Conservation (phyloP, 2,113 vertebrate species). For the Pseudopipra pipra region DNA sequence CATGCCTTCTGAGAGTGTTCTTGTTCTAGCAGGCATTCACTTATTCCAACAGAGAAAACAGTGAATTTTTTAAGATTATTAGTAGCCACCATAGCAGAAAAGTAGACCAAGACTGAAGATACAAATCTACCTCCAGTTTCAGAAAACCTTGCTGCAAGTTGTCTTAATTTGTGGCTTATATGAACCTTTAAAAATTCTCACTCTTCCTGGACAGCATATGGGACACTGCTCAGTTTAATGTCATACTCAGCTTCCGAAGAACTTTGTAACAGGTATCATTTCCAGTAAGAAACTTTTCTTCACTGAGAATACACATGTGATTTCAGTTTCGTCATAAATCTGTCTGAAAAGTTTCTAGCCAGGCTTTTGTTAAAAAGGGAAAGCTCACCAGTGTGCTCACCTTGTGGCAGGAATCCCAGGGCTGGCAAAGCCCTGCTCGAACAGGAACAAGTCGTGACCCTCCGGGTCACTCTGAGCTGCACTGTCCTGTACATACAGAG, state of each 20-base stretch:
- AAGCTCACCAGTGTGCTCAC: neutral
- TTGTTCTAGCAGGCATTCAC: neutral
- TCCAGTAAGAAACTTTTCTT: neutral
- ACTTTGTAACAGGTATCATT: neutral
- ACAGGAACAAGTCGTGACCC: neutral
- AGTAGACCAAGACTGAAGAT: neutral
- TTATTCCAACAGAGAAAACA: neutral
- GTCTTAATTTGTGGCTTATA: neutral
- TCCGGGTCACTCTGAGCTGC: neutral
- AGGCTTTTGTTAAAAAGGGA: neutral
- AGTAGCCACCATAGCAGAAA: neutral
- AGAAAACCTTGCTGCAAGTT: neutral
- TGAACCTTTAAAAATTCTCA: neutral
- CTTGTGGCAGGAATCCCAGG: accelerated
- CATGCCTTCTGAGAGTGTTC: neutral
- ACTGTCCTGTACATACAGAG: neutral
- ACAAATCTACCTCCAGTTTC: neutral
- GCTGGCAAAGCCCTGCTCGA: neutral
- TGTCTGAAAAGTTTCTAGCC: neutral
- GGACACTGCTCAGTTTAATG: neutral
- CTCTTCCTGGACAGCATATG: neutral
- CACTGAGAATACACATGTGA: neutral
- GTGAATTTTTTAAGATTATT: neutral
- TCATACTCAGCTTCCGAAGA: neutral
- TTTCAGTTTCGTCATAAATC: neutral